Conservation (phyloP, 2,888 invertebrate genomes). For the Resseliella maxima region DNA sequence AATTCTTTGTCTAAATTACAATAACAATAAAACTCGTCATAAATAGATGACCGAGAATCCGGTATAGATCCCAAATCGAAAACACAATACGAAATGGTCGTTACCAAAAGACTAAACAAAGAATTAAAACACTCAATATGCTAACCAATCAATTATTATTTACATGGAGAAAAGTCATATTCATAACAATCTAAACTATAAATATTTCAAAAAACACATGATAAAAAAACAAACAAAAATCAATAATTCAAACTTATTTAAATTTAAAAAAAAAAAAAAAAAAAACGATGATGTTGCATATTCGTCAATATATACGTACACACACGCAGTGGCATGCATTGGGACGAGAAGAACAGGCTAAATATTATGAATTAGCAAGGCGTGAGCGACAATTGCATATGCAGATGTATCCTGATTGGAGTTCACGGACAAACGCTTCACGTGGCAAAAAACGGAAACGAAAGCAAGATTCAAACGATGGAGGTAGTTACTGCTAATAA, state of each 20-base stretch:
- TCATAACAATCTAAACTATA: not conserved
- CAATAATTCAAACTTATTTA: constrained; percentile 46
- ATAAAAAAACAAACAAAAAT: not conserved
- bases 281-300: constrained; percentile 32
- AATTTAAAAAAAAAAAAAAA: constrained; percentile 27
- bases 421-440: constrained; percentile 99
- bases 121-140: constrained; percentile 21
- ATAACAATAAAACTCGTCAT: not conserved
- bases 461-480: constrained; percentile 97
- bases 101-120: not conserved
- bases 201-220: not conserved
- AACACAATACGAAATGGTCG: not conserved
- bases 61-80: not conserved
- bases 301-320: not conserved
- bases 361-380: constrained; percentile 99
- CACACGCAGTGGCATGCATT: constrained; percentile 95
- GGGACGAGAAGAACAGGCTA: constrained; percentile 98
- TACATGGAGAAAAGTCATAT: constrained; percentile 49
- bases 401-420: constrained; percentile 99
- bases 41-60: not conserved
- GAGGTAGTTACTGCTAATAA: constrained; percentile 75
- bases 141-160: constrained; percentile 47
- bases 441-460: constrained; percentile 99
- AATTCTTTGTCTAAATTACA: not conserved
- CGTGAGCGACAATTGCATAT: constrained; percentile 98